Evolutionary conservation across 2,888 invertebrate species (phyloP), one percentile per base, ranked within the genome.

Genomic region (Mythimna lalbum): DNA sequence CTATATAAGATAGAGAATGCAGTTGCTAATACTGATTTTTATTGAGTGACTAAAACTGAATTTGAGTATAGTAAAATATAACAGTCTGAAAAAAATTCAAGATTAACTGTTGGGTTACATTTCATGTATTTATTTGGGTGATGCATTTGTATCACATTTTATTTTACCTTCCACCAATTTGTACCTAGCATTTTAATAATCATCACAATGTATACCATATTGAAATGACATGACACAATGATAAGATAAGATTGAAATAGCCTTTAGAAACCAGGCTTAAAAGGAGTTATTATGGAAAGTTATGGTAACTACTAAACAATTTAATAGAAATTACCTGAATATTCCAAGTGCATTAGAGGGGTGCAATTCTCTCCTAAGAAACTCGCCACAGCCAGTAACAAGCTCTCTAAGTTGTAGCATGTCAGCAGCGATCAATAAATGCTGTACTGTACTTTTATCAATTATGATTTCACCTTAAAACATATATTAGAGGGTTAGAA

Each of bases 281-380:
- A 27, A 31, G 19, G 17, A 17, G 43, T 12, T 39, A 14, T 39
- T 17, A 17, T 43, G 14, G 3, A 17, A 43, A 43, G 39, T 5
- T 43, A 43, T 43, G 43, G 17, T 17, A 19, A 6, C 43, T 43
- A 43, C 17, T 17, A 43, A 43, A 43, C 19, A 43, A 43, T 43
- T 17, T 17, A 43, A 43, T 19, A 43, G 43, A 43, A 43, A n/a
- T 23, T 80, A 97, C 97, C 97, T 97, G 91, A 98, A 97, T 93
- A 98, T 98, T 90, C 99, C 99, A 89, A 99, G 96, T 73, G 98
- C 98, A 96, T 99, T 99, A 50, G 98, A 97, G 61, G 98, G 97
- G 93, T 98, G 98, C 71, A 99, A 95, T 94, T 99, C 98, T 85
- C 98, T 97, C 85, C 97, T 97, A 66, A 99, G 96, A 92, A 98